Evolutionary conservation across 2,797 vertebrate genomes (phyloP).

Genomic region (Macropus fuliginosus): DNA sequence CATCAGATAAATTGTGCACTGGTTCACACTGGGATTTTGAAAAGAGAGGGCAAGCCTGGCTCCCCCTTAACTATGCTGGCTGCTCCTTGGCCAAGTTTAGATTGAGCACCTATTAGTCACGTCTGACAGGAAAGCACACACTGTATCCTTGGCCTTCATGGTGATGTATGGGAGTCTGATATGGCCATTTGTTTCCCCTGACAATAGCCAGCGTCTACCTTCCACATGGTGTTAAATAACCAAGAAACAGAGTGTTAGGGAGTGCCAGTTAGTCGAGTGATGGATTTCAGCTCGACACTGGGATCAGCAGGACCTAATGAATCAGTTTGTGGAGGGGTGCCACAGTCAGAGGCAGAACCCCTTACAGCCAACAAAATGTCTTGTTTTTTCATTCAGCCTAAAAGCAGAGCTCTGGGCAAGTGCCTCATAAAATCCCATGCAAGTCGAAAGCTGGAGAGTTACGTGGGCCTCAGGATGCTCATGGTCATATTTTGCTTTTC

Average conservation of each 20-base stretch:
- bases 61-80: neutral
- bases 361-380: neutral
- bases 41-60: neutral
- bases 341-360: neutral
- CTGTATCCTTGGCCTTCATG: slow-evolving; percentile 14
- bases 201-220: slow-evolving; percentile 11
- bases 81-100: neutral
- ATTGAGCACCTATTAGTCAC: neutral
- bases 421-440: slow-evolving; percentile 12
- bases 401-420: slow-evolving; percentile 54
- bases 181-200: slow-evolving; percentile 32
- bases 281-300: neutral
- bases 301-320: slow-evolving; percentile 1
- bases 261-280: slow-evolving; percentile 36
- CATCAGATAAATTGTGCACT: slow-evolving; percentile 20
- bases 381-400: neutral
- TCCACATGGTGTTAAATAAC: neutral
- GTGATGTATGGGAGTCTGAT: slow-evolving; percentile 40
- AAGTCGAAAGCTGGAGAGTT: slow-evolving; percentile 42
- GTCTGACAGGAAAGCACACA: slow-evolving; percentile 22
- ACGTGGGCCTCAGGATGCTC: neutral
- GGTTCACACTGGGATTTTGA: neutral
- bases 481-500: neutral
- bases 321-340: slow-evolving; percentile 10
- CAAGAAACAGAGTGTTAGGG: neutral